These are phyloP conservation scores for Galleria mellonella DNA, from an alignment of 1,140 invertebrate genomes.

Conservation along the genomic window DNA sequence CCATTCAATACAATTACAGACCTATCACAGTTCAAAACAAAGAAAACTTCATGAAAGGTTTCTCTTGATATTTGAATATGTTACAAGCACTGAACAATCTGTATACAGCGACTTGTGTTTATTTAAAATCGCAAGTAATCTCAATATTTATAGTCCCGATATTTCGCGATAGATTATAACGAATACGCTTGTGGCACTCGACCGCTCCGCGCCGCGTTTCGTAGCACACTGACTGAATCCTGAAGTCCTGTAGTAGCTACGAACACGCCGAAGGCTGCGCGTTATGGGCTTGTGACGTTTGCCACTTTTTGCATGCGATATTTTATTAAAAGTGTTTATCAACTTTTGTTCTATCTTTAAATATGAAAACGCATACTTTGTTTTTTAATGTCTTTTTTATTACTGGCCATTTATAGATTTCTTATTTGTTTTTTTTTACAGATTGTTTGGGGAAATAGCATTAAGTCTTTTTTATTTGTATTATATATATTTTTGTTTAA, in stretches of 20 bases:
- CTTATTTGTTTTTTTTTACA: background rate
- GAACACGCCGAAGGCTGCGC: conserved; percentile 18
- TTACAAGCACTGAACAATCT: too few species aligned
- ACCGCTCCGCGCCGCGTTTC: conserved; percentile 27
- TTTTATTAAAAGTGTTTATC: background rate
- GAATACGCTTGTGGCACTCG: conserved; percentile 11
- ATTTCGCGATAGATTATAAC: background rate
- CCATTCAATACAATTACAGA: too few species aligned
- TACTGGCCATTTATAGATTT: background rate
- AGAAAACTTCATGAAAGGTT: too few species aligned
- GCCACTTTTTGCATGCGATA: background rate
- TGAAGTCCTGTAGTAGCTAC: conserved; percentile 32
- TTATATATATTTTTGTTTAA: too few species aligned
- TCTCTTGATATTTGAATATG: too few species aligned
- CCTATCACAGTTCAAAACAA: too few species aligned
- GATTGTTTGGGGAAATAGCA: too few species aligned
- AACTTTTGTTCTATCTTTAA: background rate
- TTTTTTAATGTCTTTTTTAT: background rate
- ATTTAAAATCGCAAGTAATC: background rate
- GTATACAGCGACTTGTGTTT: background rate
- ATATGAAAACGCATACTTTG: background rate
- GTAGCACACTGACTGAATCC: conserved; percentile 58
- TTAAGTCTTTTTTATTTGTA: too few species aligned
- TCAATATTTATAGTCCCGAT: too few species aligned
- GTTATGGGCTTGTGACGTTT: background rate